Evolutionary conservation across 2,113 vertebrate genomes (phyloP).

Genomic region (Psettodes erumei): DNA sequence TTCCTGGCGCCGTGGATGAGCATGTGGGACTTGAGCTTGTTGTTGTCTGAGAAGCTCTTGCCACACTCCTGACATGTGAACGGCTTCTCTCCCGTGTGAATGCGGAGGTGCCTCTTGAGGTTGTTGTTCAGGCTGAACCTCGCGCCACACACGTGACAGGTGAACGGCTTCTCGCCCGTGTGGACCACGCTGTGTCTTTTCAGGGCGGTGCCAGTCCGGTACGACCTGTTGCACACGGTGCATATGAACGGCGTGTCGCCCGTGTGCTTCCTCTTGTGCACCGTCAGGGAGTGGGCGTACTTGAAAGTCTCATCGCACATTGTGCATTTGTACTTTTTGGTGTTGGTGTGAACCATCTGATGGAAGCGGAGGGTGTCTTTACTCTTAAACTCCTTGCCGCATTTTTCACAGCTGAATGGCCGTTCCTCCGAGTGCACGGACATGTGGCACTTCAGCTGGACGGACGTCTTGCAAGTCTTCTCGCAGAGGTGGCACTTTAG

Average conservation of each 20-base stretch:
- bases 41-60: conserved; percentile 76
- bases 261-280: conserved; percentile 78
- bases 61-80: conserved; percentile 73
- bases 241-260: conserved; percentile 71
- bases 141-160: conserved; percentile 77
- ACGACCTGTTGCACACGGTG: conserved; percentile 64
- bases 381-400: conserved; percentile 79
- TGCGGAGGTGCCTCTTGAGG: conserved; percentile 74
- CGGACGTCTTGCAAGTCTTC: conserved; percentile 68
- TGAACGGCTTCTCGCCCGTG: conserved; percentile 77
- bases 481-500: conserved; percentile 69
- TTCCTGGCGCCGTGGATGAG: conserved; percentile 74
- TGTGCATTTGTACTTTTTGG: conserved; percentile 72
- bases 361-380: conserved; percentile 79
- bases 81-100: conserved; percentile 77
- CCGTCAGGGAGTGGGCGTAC: conserved; percentile 74
- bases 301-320: conserved; percentile 77
- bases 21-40: conserved; percentile 78
- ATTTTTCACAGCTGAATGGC: conserved; percentile 70
- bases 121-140: conserved; percentile 79
- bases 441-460: conserved; percentile 71
- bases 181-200: conserved; percentile 73
- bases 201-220: conserved; percentile 69
- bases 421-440: conserved; percentile 75
- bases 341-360: conserved; percentile 72